Evolutionary conservation across 2,113 vertebrate genomes (phyloP).

Genomic region (Paradisaea rubra): DNA sequence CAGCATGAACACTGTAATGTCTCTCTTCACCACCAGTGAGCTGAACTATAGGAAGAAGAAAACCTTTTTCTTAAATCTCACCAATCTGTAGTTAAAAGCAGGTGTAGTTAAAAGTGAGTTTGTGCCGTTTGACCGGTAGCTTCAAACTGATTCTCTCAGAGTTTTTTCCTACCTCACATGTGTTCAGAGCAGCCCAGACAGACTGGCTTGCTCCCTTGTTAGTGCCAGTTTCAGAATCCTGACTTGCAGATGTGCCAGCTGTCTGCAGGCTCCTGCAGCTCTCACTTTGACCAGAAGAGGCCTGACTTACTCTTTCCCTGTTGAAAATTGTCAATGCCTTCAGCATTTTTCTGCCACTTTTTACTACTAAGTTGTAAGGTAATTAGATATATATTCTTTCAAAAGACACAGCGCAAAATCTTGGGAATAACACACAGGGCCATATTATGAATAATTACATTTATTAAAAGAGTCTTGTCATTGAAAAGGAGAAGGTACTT

Average conservation of each 20-base stretch:
- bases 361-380: background rate
- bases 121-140: background rate
- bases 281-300: conserved; percentile 47
- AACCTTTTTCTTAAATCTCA: background rate
- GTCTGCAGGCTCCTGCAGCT: conserved; percentile 11
- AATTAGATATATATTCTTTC: background rate
- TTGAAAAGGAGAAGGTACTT: background rate
- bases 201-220: background rate
- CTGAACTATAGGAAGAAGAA: background rate
- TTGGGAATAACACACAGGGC: background rate
- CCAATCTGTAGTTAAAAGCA: background rate
- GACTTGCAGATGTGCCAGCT: background rate
- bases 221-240: background rate
- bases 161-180: background rate
- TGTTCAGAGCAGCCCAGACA: background rate
- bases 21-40: background rate
- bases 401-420: background rate
- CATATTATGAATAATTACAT: background rate
- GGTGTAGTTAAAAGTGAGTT: background rate
- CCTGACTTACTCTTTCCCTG: conserved; percentile 25
- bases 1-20: background rate
- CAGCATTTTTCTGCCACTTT: background rate
- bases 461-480: background rate
- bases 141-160: background rate
- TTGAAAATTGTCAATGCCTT: background rate